Percentiles rank a stretch among this genome's conserved stretches.
These are phyloP conservation scores for Pachyseris speciosa DNA, from an alignment of 64 coral and sea anemone genomes.

Conservation along the genomic window DNA sequence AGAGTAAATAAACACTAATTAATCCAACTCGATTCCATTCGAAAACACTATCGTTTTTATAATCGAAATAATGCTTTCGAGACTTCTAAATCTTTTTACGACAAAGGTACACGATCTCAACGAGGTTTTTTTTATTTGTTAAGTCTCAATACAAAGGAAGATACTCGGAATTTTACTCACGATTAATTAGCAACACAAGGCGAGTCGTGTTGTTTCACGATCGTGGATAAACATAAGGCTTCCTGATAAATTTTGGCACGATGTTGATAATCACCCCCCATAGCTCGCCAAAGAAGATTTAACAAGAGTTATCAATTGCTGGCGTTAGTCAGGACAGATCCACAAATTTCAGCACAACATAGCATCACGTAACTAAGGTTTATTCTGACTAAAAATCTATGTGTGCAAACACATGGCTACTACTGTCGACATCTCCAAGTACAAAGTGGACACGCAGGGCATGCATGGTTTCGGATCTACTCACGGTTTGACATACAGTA, in stretches of 20 bases:
- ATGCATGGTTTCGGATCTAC: too few relatives aligned
- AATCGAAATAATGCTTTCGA: neutral
- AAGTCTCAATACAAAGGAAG: neutral
- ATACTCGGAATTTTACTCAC: neutral
- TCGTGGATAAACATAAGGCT: too few relatives aligned
- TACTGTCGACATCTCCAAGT: too few relatives aligned
- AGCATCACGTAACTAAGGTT: neutral
- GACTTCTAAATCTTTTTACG: neutral
- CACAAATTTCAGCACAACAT: neutral
- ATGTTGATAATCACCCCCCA: neutral
- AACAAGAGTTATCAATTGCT: neutral
- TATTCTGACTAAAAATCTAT: neutral
- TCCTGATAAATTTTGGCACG: neutral
- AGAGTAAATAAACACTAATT: constrained; percentile 22
- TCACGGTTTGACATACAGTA: too few relatives aligned
- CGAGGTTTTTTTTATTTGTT: too few relatives aligned
- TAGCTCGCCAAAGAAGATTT: neutral
- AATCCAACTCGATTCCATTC: neutral
- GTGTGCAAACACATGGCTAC: too few relatives aligned
- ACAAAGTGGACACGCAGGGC: too few relatives aligned
- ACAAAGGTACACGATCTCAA: neutral
- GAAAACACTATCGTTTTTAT: neutral
- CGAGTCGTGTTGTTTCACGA: neutral
- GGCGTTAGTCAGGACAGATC: neutral
- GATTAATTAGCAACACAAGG: neutral